Conservation (phyloP, 2,888 invertebrate species). For the Panorpa germanica region DNA sequence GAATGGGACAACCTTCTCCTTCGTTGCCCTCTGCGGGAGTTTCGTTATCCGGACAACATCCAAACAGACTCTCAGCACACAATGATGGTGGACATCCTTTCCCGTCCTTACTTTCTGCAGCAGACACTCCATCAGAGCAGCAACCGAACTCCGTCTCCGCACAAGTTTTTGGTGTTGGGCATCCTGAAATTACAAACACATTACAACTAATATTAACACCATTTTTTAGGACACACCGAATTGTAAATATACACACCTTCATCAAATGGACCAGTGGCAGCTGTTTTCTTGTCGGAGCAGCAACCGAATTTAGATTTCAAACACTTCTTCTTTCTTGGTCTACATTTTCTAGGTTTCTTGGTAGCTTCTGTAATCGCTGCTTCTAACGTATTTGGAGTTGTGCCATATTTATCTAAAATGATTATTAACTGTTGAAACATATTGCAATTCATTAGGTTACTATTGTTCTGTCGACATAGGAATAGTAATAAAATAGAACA, state of each 20-base stretch:
- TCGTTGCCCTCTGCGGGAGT: constrained; percentile 65
- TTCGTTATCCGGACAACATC: constrained; percentile 68
- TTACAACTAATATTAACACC: too few species aligned
- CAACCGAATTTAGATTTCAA: constrained; percentile 54
- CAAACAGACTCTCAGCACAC: constrained; percentile 64
- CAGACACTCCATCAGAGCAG: constrained; percentile 65
- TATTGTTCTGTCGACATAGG: constrained; percentile 1
- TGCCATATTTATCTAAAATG: constrained; percentile 31
- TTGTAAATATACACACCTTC: constrained; percentile 29
- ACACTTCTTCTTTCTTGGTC: constrained; percentile 38
- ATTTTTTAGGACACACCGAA: constrained; percentile 4
- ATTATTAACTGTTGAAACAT: constrained; percentile 3
- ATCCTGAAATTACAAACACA: constrained; percentile 27
- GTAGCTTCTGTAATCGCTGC: constrained; percentile 27
- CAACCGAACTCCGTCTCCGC: constrained; percentile 58
- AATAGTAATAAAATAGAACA: constrained; percentile 1
- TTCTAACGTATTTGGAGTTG: constrained; percentile 31
- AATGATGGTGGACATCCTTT: constrained; percentile 58
- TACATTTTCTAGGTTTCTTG: constrained; percentile 31
- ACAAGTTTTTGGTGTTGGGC: constrained; percentile 54
- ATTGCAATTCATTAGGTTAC: not conserved
- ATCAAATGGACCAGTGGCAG: constrained; percentile 66
- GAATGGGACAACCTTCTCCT: constrained; percentile 65
- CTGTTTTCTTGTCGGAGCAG: constrained; percentile 60
- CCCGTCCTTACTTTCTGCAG: constrained; percentile 46